Evolutionary conservation across 2,888 invertebrate genomes (phyloP), one percentile per base, ranked within the genome.

Genomic region (Rotaria macrura): DNA sequence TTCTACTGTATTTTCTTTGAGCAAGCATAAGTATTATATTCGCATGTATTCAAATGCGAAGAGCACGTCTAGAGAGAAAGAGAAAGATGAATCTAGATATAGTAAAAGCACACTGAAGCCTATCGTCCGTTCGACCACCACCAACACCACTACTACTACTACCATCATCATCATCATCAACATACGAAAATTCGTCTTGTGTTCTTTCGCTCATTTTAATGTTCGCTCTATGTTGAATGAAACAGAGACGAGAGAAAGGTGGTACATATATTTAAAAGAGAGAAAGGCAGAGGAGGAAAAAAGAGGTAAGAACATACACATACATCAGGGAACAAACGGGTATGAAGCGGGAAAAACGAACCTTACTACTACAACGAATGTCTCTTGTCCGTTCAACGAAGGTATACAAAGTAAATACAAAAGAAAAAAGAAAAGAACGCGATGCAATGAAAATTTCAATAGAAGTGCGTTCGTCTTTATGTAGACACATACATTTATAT

Each of bases 11-110:
- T 65, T 65, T 65, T 65, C 65, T 65, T 65, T 65, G 65, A 65
- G 65, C 65, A 65, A 65, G 65, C 65, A 65, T 34, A 65, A 65
- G 65, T 65, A 65, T 65, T 65, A 65, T 65, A 65, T 65, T 65
- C 34, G 65, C 65, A 65, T 65, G 65, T 65, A 65, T 65, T 65
- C 65, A 65, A 65, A 65, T 65, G 65, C 65, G 65, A 65, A 65
- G 65, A 65, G 65, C 65, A 65, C 65, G 65, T 65, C 65, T 65
- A 65, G 65, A 65, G 65, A 65, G 65, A 65, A 65, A 65, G 65
- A 65, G 65, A 65, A 65, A 34, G 65, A 65, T 65, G 65, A 65
- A 65, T 65, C 65, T 65, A 65, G 65, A 65, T 65, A 65, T 65
- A 65, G 65, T 65, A 65, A 65, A 14, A 65, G 34, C 7, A 65